A percentile compares a stretch with the other conserved stretches of the same genome.
These are phyloP conservation scores for Propithecus perrieri DNA, from an alignment of 2,797 vertebrate species.

Conservation along the genomic window DNA sequence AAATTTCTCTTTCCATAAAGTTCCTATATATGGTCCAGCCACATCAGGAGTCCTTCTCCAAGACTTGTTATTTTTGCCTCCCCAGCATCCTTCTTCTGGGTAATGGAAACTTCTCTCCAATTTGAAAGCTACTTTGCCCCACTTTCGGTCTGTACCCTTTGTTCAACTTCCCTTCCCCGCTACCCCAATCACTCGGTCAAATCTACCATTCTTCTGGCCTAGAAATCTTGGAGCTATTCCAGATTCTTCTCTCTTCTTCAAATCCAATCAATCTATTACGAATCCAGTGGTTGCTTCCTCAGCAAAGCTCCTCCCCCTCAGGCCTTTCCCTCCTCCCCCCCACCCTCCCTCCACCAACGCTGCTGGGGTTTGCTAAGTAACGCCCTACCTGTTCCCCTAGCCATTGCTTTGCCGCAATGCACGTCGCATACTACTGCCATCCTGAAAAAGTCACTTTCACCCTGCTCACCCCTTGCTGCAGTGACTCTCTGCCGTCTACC, in stretches of 20 bases:
- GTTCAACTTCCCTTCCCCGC: neutral
- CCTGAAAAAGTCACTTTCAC: neutral
- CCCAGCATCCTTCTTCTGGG: neutral
- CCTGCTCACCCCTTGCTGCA: accelerated
- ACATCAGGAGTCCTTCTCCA: neutral
- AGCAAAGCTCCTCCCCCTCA: neutral
- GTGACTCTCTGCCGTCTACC: neutral
- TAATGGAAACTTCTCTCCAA: neutral
- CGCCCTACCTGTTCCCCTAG: neutral
- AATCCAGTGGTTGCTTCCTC: neutral
- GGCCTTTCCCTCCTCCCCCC: neutral
- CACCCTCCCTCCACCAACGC: accelerated
- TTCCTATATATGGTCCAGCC: neutral
- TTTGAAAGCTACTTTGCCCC: neutral
- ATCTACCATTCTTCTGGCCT: neutral
- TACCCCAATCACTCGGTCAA: neutral
- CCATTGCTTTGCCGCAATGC: neutral
- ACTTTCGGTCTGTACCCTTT: neutral
- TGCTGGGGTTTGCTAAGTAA: neutral
- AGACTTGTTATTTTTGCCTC: neutral
- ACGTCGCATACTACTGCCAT: neutral
- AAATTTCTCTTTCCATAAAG: neutral
- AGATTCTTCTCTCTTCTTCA: neutral
- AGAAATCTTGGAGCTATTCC: neutral
- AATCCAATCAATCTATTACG: neutral